Evolutionary conservation across 2,113 vertebrate species (phyloP).

Genomic region (Psettodes erumei): DNA sequence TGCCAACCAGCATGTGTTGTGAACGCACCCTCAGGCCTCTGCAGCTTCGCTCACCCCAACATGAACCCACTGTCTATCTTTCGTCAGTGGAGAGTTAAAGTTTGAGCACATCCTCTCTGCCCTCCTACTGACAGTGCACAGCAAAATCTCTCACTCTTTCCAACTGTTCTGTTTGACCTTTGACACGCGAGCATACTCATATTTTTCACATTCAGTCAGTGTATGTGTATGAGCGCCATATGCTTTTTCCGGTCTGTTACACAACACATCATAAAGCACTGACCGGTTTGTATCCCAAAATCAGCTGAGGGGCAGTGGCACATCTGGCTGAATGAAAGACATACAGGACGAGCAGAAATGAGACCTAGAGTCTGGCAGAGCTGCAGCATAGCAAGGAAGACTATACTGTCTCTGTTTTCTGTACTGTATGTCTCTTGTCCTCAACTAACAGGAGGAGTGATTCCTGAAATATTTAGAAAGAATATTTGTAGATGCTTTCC

Average conservation of each 20-base stretch:
- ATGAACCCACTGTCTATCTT: conserved; percentile 52
- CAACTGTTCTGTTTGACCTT: conserved; percentile 53
- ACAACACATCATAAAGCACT: neutral
- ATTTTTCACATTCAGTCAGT: conserved; percentile 18
- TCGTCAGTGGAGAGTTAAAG: conserved; percentile 53
- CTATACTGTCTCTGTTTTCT: neutral
- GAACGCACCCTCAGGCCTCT: neutral
- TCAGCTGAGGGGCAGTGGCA: neutral
- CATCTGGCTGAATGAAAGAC: neutral
- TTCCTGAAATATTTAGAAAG: neutral
- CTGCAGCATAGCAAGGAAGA: neutral
- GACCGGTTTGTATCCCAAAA: neutral
- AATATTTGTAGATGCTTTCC: neutral
- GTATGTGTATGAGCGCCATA: neutral
- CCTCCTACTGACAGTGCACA: conserved; percentile 63
- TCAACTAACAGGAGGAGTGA: neutral
- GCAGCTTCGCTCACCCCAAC: conserved; percentile 35
- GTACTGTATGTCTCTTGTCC: neutral
- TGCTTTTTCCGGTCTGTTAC: conserved; percentile 16
- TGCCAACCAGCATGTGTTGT: neutral
- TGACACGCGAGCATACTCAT: conserved; percentile 42
- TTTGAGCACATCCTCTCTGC: conserved; percentile 64
- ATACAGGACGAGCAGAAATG: neutral
- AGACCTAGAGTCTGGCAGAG: neutral
- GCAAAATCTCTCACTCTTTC: conserved; percentile 46